Conservation (phyloP, 2,888 invertebrate species). For the Caenorhabditis becei region DNA sequence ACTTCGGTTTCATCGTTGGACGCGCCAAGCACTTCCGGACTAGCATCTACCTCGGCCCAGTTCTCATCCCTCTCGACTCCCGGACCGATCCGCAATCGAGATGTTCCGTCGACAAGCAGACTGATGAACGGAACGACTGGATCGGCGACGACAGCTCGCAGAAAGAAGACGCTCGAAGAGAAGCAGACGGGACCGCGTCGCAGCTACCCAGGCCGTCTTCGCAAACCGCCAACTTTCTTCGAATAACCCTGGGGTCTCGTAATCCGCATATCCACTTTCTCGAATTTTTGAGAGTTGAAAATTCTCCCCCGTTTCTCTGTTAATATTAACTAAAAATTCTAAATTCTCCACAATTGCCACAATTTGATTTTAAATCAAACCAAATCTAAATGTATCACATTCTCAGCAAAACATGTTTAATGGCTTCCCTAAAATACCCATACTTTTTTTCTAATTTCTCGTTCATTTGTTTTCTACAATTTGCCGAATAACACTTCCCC, state of each 20-base stretch:
- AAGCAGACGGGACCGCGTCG: neutral
- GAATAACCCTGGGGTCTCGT: neutral
- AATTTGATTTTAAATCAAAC: no score
- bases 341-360: no score
- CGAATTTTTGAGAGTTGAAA: neutral
- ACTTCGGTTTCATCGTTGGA: neutral
- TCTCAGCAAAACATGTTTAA: no score
- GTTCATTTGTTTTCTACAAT: no score
- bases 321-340: neutral
- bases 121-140: neutral
- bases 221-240: constrained; percentile 5
- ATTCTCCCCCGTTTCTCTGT: neutral
- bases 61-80: neutral
- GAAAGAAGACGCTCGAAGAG: neutral
- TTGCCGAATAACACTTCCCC: no score
- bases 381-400: no score
- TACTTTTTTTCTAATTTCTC: no score
- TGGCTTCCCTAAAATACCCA: no score
- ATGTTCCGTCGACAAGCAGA: neutral
- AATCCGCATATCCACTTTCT: neutral
- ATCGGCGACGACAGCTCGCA: neutral
- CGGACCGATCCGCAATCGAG: neutral
- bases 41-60: neutral
- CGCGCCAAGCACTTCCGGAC: neutral
- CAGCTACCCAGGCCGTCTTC: constrained; percentile 2